Evolutionary conservation across 2,797 vertebrate species (phyloP), one percentile per base, ranked within the genome.

Genomic region (Poecilia velifera): DNA sequence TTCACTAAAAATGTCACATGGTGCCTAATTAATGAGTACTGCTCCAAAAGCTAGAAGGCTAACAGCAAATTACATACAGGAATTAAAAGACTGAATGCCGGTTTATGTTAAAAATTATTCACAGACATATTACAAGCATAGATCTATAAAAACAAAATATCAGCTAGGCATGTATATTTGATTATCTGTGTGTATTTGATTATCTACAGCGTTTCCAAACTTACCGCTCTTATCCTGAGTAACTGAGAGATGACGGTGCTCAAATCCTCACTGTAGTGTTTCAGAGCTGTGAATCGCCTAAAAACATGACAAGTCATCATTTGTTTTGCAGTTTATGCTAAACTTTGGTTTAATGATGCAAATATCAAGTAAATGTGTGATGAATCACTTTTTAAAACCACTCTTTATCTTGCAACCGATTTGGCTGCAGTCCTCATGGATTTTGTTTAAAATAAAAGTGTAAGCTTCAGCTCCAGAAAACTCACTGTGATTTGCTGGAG

Each of bases 241-340:
- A 99, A 96, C 94, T 99, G 98, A 45, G 98, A 97, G 90, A 99
- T 96, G 92, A 97, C 96, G 25, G 96, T 93, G 92, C 97, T 98
- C 70, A 99, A 94, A 85, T 99, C 98, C 90, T 99, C 98, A 18
- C 97, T 97, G 85, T 99, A 99, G 64, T 98, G 97, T 89, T 99
- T 99, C 81, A 99, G 95, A 46, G 97, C 97, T 76, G 96, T 97
- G 90, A 99, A 99, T 72, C 98, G 96, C 94, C 98, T 99, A 91
- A 41, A 85, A 83, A 73, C 87, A 93, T 53, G 95, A 91, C 22
- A 86, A 18, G 81, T 46, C 49, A 25, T 75, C 1, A 57, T 45
- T 39, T 34, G 10, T n/a, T 13, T 72, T 22, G 72, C 36, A 64
- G 49, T 66, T 57, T 39, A 41, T 45, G 12, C 47, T 68, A 41